These are phyloP conservation scores for Microctenopoma stevenorrisi DNA, from an alignment of 2,797 vertebrate species.

Conservation along the genomic window DNA sequence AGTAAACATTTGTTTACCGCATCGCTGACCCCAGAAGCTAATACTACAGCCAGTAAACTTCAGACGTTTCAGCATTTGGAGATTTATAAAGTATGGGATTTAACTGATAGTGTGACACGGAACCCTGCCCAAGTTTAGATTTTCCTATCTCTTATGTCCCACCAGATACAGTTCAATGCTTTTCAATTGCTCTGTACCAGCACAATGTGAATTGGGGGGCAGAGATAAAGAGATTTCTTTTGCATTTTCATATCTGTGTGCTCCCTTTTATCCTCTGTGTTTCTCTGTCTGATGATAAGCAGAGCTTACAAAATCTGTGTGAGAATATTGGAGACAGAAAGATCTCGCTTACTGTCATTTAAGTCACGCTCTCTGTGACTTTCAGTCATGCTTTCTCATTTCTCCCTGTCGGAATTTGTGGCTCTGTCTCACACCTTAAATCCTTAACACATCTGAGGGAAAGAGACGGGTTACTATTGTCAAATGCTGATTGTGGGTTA, in stretches of 20 bases:
- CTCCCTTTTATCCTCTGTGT: constrained; percentile 51
- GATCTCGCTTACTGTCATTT: constrained; percentile 58
- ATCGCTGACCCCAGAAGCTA: constrained; percentile 1
- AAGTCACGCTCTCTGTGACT: constrained; percentile 43
- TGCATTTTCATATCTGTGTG: constrained; percentile 56
- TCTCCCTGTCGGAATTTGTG: constrained; percentile 48
- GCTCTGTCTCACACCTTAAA: constrained; percentile 62
- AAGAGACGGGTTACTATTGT: constrained; percentile 50
- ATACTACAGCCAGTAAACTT: constrained; percentile 17
- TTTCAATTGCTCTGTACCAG: constrained; percentile 54
- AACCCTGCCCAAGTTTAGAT: constrained; percentile 41
- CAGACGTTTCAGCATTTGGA: constrained; percentile 12
- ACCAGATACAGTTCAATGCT: constrained; percentile 52
- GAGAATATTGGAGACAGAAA: constrained; percentile 61
- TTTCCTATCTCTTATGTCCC: constrained; percentile 41
- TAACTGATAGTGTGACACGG: constrained; percentile 20
- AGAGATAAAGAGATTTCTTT: constrained; percentile 61
- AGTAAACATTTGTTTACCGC: constrained; percentile 9
- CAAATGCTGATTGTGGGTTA: constrained; percentile 41
- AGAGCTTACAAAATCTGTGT: constrained; percentile 62
- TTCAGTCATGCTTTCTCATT: constrained; percentile 49
- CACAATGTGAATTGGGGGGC: constrained; percentile 41
- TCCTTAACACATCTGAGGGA: constrained; percentile 55
- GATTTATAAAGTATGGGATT: constrained; percentile 21
- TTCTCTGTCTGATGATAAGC: constrained; percentile 64